Conservation (phyloP, 2,797 vertebrate species). For the Etheostoma perlongum region DNA sequence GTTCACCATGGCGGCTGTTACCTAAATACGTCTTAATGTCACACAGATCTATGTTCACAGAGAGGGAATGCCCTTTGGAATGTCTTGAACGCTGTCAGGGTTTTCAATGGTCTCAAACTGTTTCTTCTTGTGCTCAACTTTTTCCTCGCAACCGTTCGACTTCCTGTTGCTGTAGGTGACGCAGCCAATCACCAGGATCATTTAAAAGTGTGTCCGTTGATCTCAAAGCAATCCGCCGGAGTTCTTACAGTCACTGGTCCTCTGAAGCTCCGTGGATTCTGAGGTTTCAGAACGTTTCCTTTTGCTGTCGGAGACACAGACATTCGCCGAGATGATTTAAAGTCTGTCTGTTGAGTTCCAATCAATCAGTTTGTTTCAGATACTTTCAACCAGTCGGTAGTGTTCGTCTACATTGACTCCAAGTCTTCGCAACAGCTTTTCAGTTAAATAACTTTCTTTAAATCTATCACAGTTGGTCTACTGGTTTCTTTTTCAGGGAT, state of each 20-base stretch:
- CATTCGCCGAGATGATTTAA: neutral
- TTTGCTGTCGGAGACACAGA: neutral
- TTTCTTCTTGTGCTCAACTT: neutral
- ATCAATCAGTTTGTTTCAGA: too few species aligned
- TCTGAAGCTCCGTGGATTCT: too few species aligned
- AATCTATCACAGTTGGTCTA: neutral
- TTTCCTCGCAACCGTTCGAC: neutral
- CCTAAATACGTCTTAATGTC: too few species aligned
- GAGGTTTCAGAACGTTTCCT: neutral
- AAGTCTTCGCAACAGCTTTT: conserved; percentile 5
- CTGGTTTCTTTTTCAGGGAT: conserved; percentile 44
- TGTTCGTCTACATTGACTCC: conserved; percentile 23
- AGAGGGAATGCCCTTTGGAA: too few species aligned
- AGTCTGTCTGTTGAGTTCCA: too few species aligned
- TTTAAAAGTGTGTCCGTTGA: neutral
- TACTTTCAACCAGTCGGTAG: conserved; percentile 16
- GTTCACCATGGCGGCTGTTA: too few species aligned
- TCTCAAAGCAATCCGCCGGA: too few species aligned
- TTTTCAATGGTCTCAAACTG: neutral
- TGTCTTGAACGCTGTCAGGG: neutral
- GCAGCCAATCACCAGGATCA: neutral
- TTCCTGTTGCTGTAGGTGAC: neutral
- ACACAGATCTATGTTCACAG: too few species aligned
- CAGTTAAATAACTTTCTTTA: conserved; percentile 16
- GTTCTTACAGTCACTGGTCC: too few species aligned